Base-by-base conservation (phyloP, 2,888 invertebrate species). In the Noctua comes region DNA sequence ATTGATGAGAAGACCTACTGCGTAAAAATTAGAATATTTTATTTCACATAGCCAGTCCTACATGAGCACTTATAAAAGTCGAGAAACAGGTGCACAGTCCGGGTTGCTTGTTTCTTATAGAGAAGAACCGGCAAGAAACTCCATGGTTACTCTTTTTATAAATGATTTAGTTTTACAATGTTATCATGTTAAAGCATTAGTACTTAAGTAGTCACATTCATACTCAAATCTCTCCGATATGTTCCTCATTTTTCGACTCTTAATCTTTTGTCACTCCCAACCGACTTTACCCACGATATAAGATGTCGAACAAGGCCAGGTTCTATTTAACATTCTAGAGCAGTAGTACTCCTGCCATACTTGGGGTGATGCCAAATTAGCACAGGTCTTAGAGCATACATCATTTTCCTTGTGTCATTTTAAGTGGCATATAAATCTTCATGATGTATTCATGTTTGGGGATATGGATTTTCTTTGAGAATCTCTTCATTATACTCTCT, bases 341-440 rank as follows among this genome's bases (percentile, higher is more conserved):
- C 16, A 71, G 69, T 68, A 64, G 31, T 43, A 21, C 62, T 72
- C 40, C 40, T 51, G 4, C 74, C 75, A 73, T 51, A 75, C 68
- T 85, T 87, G 85, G 81, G 81, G 59, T 43, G 64, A 77, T 76
- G 88, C 85, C 88, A 88, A 89, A 86, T 86, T 78, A 83, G 76
- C 62, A 31, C 27, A 68, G 48, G 59, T 79, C 73, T 74, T 79
- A 65, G 64, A 62, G 48, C 31, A 46, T 77, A 64, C 43, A 62
- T 70, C 21, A 72, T 88, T 85, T 87, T 88, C 82, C 79, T 83
- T 69, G 36, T 76, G 16, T 73, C 68, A 48, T 66, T 54, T 27
- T 65, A 64, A 62, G 62, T 73, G 8, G 48, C 4, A 1, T 69
- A 57, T 70, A 36, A 73, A 59, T 73, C 43, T 65, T 78, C 2